These are phyloP conservation scores for Sycophila texana DNA, from an alignment of 2,888 invertebrate species.

Conservation along the genomic window DNA sequence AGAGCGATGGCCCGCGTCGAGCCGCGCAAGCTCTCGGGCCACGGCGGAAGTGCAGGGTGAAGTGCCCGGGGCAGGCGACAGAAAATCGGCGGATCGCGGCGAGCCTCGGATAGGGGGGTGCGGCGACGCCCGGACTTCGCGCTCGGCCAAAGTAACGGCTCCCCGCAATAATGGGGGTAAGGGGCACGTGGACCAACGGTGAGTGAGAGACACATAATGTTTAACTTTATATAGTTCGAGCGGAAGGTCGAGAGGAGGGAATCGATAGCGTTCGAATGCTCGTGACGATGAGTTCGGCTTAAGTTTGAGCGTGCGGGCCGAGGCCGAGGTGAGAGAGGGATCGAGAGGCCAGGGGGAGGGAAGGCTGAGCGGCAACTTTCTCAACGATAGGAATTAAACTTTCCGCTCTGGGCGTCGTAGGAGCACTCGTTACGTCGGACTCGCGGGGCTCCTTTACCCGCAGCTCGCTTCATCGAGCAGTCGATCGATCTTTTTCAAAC, in stretches of 20 bases:
- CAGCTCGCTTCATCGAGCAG: conserved; percentile 34
- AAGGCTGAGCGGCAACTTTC: conserved; percentile 52
- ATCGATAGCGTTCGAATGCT: conserved; percentile 60
- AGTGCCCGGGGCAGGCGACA: too few species aligned
- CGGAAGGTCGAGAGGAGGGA: conserved; percentile 33
- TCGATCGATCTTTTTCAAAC: conserved; percentile 52
- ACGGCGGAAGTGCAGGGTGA: too few species aligned
- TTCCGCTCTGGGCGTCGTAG: conserved; percentile 56
- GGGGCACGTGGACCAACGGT: neutral
- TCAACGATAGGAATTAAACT: conserved; percentile 62
- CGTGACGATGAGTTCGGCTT: conserved; percentile 59
- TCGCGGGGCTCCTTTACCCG: conserved; percentile 20
- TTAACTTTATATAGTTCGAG: neutral
- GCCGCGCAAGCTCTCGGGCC: too few species aligned
- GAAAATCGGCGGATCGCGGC: too few species aligned
- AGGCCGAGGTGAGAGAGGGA: conserved; percentile 6
- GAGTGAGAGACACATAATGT: neutral
- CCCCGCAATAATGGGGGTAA: neutral
- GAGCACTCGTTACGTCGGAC: conserved; percentile 53
- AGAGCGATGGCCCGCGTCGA: too few species aligned
- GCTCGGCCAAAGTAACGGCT: too few species aligned
- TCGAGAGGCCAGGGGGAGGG: neutral
- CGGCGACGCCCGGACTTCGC: too few species aligned
- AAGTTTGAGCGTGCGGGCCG: conserved; percentile 54
- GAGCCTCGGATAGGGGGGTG: too few species aligned